These are phyloP conservation scores for Molanna angustata DNA, from an alignment of 2,888 invertebrate species.

Conservation along the genomic window DNA sequence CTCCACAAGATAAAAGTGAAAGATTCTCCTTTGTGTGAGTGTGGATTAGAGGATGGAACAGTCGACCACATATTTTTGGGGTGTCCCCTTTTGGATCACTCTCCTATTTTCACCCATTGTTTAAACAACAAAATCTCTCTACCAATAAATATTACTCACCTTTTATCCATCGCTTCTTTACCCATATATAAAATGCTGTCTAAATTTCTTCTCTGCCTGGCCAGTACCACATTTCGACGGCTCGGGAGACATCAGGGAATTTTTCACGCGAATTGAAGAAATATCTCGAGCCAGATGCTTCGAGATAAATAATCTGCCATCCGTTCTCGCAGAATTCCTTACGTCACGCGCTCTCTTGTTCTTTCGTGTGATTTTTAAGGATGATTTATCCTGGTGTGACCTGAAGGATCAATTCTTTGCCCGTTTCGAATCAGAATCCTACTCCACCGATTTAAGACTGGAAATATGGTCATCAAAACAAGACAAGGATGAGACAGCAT, in stretches of 20 bases:
- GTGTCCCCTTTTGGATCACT: too few species aligned
- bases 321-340: neutral
- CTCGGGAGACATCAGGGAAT: neutral
- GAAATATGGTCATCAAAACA: neutral
- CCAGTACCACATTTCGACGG: conserved; percentile 3
- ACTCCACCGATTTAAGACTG: neutral
- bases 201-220: too few species aligned
- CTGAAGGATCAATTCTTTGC: neutral
- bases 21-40: too few species aligned
- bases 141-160: too few species aligned
- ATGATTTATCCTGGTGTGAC: neutral
- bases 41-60: too few species aligned
- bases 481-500: neutral
- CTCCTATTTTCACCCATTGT: too few species aligned
- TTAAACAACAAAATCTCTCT: too few species aligned
- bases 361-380: conserved; percentile 1
- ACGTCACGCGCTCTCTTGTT: neutral
- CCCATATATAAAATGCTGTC: too few species aligned
- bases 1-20: too few species aligned
- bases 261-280: neutral
- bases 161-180: too few species aligned
- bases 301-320: neutral
- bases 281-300: neutral
- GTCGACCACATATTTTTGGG: too few species aligned
- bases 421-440: neutral